These are phyloP conservation scores for Papilio gigon DNA, from an alignment of 2,888 invertebrate species.

Conservation along the genomic window DNA sequence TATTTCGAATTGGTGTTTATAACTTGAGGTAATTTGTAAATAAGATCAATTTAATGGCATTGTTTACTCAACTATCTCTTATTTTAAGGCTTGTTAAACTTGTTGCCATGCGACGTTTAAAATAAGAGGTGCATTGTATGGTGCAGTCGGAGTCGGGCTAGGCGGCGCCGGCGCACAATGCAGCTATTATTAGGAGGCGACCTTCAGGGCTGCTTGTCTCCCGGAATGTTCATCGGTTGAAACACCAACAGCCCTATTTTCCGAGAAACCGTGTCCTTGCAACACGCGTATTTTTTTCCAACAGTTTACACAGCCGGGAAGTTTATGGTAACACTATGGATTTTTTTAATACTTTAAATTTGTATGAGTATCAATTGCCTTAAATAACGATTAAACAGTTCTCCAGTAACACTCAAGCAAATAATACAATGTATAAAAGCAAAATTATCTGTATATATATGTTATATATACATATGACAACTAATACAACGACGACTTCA, in stretches of 20 bases:
- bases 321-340: conserved; percentile 21
- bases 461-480: too few species aligned
- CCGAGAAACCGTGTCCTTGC: conserved; percentile 70
- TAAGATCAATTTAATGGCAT: neutral
- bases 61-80: neutral
- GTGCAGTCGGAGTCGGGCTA: conserved; percentile 41
- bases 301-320: conserved; percentile 43
- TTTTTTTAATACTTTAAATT: conserved; percentile 40
- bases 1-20: neutral
- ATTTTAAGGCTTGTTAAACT: conserved; percentile 34
- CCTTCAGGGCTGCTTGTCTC: conserved; percentile 66
- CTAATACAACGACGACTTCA: too few species aligned
- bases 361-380: neutral
- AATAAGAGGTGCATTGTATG: conserved; percentile 43
- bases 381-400: neutral
- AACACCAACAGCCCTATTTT: conserved; percentile 66
- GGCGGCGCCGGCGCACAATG: conserved; percentile 55
- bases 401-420: neutral
- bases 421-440: neutral
- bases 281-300: conserved; percentile 67
- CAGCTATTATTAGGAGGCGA: conserved; percentile 65
- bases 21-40: neutral
- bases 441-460: too few species aligned
- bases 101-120: conserved; percentile 54
- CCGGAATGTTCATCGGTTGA: conserved; percentile 61